Evolutionary conservation across 2,888 invertebrate species (phyloP).

Genomic region (Campopleginae sp.): DNA sequence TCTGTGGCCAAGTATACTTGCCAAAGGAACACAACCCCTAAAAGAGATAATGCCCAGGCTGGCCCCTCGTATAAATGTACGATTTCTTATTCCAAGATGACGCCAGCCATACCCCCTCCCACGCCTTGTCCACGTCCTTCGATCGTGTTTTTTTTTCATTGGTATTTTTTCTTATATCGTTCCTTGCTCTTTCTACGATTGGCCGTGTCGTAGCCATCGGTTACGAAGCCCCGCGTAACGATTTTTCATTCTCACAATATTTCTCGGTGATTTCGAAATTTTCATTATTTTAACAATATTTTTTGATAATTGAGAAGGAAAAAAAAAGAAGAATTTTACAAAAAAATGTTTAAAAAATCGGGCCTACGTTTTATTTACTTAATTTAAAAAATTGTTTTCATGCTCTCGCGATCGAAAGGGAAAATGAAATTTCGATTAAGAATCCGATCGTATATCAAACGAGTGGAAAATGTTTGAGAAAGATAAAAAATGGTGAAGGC

Average conservation of each 20-base stretch:
- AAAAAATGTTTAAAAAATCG: no score
- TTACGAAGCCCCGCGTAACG: constrained; percentile 43
- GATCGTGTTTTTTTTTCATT: constrained; percentile 48
- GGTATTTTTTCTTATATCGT: constrained; percentile 25
- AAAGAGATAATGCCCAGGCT: constrained; percentile 74
- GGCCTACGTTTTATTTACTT: no score
- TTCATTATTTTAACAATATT: not conserved
- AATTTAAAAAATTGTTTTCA: no score
- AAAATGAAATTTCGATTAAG: not conserved
- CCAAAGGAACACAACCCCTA: constrained; percentile 67
- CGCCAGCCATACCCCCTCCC: constrained; percentile 64
- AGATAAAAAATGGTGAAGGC: constrained; percentile 22
- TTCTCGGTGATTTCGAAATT: not conserved
- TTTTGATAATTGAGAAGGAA: no score
- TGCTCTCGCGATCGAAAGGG: constrained; percentile 2
- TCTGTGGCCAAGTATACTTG: constrained; percentile 63
- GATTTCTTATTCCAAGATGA: constrained; percentile 79
- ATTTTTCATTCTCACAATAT: constrained; percentile 64
- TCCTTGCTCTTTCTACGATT: constrained; percentile 27
- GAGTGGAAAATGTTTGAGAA: not conserved
- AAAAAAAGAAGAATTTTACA: no score
- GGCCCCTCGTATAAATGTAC: constrained; percentile 78
- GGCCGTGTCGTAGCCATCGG: constrained; percentile 54
- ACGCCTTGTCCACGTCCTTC: constrained; percentile 46
- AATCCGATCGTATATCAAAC: not conserved